Percentiles rank a stretch among this genome's conserved stretches.
Conservation (phyloP, 1,140 invertebrate genomes). For the Drosophila sp. region DNA sequence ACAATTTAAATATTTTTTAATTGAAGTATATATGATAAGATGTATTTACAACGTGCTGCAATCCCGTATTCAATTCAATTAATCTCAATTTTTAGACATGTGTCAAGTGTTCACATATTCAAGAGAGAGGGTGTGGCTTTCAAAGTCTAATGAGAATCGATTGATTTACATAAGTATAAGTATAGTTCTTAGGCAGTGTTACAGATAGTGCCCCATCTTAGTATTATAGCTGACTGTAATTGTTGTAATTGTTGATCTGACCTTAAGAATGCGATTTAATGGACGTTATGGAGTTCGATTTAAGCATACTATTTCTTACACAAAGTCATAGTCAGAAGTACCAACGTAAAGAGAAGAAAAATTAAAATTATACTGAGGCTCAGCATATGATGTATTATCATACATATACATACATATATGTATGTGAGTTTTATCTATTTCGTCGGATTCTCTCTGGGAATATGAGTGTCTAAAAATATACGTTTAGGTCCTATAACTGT, state of each 20-base stretch:
- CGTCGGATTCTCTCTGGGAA: conserved; percentile 35
- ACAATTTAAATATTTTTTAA: neutral
- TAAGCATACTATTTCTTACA: conserved; percentile 1
- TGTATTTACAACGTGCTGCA: conserved; percentile 27
- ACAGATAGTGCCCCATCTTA: conserved; percentile 15
- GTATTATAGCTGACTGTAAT: neutral
- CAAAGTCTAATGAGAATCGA: conserved; percentile 6
- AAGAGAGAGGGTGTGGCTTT: neutral
- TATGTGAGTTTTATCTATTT: conserved; percentile 3
- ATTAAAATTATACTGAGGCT: neutral
- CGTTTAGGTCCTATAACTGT: conserved; percentile 51
- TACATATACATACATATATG: conserved; percentile 7
- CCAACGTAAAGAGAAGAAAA: conserved; percentile 1
- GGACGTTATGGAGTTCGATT: conserved; percentile 28
- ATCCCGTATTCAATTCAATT: too few relatives aligned
- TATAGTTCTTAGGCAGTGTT: conserved; percentile 33
- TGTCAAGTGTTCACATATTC: too few relatives aligned
- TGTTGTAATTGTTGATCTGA: conserved; percentile 9
- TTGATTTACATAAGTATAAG: conserved; percentile 6
- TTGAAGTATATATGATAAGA: too few relatives aligned
- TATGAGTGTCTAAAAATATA: conserved; percentile 71
- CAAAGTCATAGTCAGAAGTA: neutral
- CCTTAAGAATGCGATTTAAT: neutral
- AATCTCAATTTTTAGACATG: too few relatives aligned
- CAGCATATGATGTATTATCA: conserved; percentile 8